Percentiles rank a stretch among this genome's conserved stretches.
These are phyloP conservation scores for Hypanus sabinus DNA, from an alignment of 2,113 vertebrate species.

Conservation along the genomic window DNA sequence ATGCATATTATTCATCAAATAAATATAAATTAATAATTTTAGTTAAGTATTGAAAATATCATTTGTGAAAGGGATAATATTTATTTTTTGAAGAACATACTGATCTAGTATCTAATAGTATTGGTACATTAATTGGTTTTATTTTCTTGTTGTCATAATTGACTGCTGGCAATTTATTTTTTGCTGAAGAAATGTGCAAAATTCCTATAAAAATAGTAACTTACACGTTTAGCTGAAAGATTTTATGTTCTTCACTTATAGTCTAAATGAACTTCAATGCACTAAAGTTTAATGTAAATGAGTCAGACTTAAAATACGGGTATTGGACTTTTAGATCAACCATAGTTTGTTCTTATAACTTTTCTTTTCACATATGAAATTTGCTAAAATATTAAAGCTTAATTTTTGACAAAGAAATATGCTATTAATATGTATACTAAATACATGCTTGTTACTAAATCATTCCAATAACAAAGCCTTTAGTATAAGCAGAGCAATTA, in stretches of 20 bases:
- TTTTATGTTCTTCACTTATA: not conserved
- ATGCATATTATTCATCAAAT: not conserved
- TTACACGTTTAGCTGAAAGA: not conserved
- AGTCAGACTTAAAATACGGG: not conserved
- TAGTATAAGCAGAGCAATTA: not conserved
- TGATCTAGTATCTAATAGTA: not conserved
- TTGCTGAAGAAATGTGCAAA: not conserved
- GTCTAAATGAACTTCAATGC: not conserved
- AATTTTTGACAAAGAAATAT: not conserved
- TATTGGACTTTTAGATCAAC: not conserved
- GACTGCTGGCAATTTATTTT: not conserved
- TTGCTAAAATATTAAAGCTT: not conserved
- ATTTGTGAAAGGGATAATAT: not conserved
- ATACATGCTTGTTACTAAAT: not conserved
- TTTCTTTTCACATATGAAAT: not conserved
- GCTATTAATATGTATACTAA: not conserved
- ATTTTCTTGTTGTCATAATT: not conserved
- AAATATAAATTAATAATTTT: slow-evolving; percentile 11
- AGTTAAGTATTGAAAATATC: no score
- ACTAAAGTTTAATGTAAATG: not conserved
- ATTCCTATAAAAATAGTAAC: not conserved
- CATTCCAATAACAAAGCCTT: not conserved
- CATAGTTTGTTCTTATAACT: not conserved
- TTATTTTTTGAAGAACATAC: not conserved
- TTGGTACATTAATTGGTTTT: not conserved